Base-by-base conservation (phyloP, 1,140 invertebrate species). In the Leptinotarsa texana region DNA sequence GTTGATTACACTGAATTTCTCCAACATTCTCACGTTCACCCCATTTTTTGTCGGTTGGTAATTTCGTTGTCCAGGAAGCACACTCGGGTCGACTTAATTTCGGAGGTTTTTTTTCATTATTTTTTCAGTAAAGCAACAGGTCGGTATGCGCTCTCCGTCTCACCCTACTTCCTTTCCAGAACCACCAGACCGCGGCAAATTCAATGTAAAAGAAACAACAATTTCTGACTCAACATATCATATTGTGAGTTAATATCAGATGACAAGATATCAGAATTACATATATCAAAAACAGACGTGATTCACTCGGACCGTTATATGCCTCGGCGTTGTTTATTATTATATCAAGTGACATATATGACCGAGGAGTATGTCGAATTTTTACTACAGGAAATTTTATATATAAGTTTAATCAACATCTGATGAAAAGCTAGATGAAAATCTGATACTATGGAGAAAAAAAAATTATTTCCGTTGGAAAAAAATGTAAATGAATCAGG, bases 171-270 rank as follows among this genome's bases (percentile, higher is more conserved):
- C 68, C 68, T 69, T 21, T 69, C 15, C 21, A 18, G 21, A 69
- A 49, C 47, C 68, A 21, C 13, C 68, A 18, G 48, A 69, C 42
- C 68, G 47, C 21, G 21, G n/a, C 68, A n/a, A 69, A 51, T 51
- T 49, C 68, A 18, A 6, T 4, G 33, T 69, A 51, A 51, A 69
- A 69, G 33, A 69, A 24, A 66, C 15, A 24, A 69, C 33, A 69
- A 49, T 51, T 69, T 49, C 68, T 69, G 68, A 27, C 65, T 24
- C 49, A 69, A 69, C 68, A 51, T 69, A 69, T 69, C 33, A 69
- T 69, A 69, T 69, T 49, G 42, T 22, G 48, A 49, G 42, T 69
- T 69, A 51, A 69, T 69, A 69, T 69, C 42, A 51, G 68, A 69
- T 69, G 68, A 69, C 68, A 69, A 51, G 48, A 67, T 67, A 67